These are phyloP conservation scores for Pseudotriccus pelzelni DNA, from an alignment of 2,797 vertebrate genomes.

Conservation along the genomic window DNA sequence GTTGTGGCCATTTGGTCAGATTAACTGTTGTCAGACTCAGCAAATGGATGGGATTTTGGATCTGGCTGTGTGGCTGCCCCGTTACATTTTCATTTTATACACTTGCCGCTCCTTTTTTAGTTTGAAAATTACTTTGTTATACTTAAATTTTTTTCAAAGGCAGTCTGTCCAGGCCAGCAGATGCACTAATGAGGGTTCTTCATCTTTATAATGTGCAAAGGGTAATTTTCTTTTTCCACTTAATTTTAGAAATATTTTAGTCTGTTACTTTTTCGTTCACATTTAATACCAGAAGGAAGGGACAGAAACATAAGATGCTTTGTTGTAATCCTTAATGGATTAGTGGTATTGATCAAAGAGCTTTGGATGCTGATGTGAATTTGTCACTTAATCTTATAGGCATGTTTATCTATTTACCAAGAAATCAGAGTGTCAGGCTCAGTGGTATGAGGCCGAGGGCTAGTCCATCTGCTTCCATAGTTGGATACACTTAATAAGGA, in stretches of 20 bases:
- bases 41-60: not conserved
- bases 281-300: slow-evolving; percentile 11
- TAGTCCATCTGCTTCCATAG: not conserved
- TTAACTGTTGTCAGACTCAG: not conserved
- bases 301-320: slow-evolving; percentile 33
- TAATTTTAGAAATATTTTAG: slow-evolving; percentile 31
- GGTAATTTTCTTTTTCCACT: not conserved
- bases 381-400: slow-evolving; percentile 63
- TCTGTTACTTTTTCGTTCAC: not conserved
- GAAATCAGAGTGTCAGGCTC: slow-evolving; percentile 37
- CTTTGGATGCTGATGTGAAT: slow-evolving; percentile 55
- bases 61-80: not conserved
- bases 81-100: not conserved
- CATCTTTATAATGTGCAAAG: not conserved
- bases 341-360: slow-evolving; percentile 52
- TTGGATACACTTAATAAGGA: not conserved
- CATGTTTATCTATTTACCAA: slow-evolving; percentile 68
- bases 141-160: slow-evolving; percentile 21
- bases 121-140: slow-evolving; percentile 21
- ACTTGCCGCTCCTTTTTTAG: not conserved
- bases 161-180: not conserved
- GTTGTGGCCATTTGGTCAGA: not conserved
- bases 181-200: slow-evolving; percentile 8
- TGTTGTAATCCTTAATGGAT: slow-evolving; percentile 64
- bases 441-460: not conserved